Evolutionary conservation across 2,888 invertebrate genomes (phyloP), one percentile per base, ranked within the genome.

Genomic region (Mesorhabditis sp.): DNA sequence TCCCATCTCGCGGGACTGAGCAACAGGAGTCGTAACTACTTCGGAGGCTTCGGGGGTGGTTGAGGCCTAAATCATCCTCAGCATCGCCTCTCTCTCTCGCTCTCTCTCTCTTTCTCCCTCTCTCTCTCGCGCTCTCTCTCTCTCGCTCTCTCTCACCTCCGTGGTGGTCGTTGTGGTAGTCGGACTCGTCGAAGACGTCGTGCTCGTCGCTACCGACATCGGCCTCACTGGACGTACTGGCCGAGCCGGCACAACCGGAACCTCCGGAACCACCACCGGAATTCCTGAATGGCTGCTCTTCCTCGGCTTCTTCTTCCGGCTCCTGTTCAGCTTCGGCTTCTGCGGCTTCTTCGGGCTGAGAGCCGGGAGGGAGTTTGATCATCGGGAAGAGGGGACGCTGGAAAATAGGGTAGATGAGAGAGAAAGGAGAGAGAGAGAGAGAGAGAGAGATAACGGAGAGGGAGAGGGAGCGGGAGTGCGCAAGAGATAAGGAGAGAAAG

Each of bases 261-360:
- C n/a, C 58, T 10, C n/a, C n/a, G 7, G 7, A 13, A 13, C 58
- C 7, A n/a, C n/a, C 58, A 50, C 58, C 58, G n/a, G n/a, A 10
- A 50, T n/a, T 10, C 10, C 58, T 13, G 7, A n/a, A 50, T 13
- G 7, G 58, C n/a, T 13, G 7, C 58, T 50, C n/a, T 50, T 50
- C n/a, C 58, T n/a, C 58, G 58, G 58, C 58, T 50, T 50, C n/a
- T 50, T 50, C 58, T n/a, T 50, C 58, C 10, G 58, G n/a, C 7
- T 50, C 58, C 58, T 28, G 28, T 28, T 28, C 28, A 28, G 28
- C 28, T 28, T 50, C 58, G n/a, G 58, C n/a, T 50, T 50, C 58
- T 50, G 7, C 58, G 58, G n/a, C n/a, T 50, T 50, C 58, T 50
- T 50, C 58, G 7, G 7, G 10, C 7, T 13, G 7, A 2, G 58